These are phyloP conservation scores for Mallotus villosus DNA, from an alignment of 2,797 vertebrate species.

Conservation along the genomic window DNA sequence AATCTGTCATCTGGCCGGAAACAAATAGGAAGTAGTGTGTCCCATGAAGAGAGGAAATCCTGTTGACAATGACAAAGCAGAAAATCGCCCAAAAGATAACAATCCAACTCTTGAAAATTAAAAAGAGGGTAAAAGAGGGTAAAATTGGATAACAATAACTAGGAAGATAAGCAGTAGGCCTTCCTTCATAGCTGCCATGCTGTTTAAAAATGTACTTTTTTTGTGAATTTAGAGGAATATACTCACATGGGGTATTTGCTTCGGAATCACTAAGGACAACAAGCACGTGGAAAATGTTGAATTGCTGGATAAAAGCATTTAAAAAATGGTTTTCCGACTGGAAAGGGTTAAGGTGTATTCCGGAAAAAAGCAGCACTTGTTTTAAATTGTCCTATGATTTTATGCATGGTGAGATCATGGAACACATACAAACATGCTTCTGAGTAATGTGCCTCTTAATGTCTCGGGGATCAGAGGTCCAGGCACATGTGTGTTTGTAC, in stretches of 20 bases:
- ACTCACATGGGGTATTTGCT: slow-evolving; percentile 21
- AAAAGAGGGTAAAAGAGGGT: slow-evolving; percentile 26
- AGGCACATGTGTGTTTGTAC: background rate
- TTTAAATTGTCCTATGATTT: no score
- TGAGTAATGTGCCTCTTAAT: no score
- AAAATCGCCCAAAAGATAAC: slow-evolving; percentile 55
- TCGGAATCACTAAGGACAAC: no score
- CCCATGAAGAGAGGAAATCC: slow-evolving; percentile 65
- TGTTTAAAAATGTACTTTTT: slow-evolving; percentile 32
- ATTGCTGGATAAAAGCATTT: no score
- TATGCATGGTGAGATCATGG: no score
- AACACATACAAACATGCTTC: no score
- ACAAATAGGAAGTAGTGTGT: slow-evolving; percentile 51
- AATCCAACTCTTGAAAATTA: slow-evolving; percentile 48
- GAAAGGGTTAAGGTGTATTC: no score
- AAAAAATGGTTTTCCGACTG: no score
- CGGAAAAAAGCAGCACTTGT: no score
- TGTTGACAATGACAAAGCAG: slow-evolving; percentile 63
- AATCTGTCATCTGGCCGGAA: slow-evolving; percentile 38
- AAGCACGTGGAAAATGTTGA: no score
- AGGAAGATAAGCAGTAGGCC: slow-evolving; percentile 33
- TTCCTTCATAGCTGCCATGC: background rate
- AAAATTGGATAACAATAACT: slow-evolving; percentile 28
- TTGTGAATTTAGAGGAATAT: slow-evolving; percentile 44
- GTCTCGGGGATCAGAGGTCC: no score